Evolutionary conservation across 2,113 vertebrate species (phyloP).

Genomic region (Narcine bancroftii): DNA sequence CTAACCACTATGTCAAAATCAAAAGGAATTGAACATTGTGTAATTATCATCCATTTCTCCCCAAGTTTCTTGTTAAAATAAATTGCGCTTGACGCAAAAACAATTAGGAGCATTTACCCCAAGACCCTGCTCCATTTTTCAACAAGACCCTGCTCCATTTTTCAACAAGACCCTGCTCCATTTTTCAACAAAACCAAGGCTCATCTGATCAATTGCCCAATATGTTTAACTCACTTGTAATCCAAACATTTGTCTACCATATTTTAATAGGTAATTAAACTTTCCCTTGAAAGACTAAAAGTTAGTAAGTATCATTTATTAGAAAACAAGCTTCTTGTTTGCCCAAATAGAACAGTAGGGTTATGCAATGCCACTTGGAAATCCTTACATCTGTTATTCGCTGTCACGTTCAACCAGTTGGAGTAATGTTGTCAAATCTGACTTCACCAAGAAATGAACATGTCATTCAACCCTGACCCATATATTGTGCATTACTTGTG

Average conservation of each 20-base stretch:
- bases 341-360: not conserved
- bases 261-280: not conserved
- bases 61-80: not conserved
- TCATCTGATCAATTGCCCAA: too few relatives aligned
- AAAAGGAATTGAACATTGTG: not conserved
- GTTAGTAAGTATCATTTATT: not conserved
- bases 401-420: not conserved
- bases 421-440: not conserved
- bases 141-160: too few relatives aligned
- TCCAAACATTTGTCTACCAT: too few relatives aligned
- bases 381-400: not conserved
- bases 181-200: too few relatives aligned
- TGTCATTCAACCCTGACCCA: not conserved
- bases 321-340: not conserved
- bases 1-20: too few relatives aligned
- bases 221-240: too few relatives aligned
- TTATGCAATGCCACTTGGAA: not conserved
- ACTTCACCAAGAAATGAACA: not conserved
- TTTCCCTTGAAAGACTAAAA: not conserved
- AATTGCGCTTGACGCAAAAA: too few relatives aligned
- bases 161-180: too few relatives aligned
- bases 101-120: too few relatives aligned
- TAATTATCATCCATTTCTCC: not conserved
- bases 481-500: not conserved
- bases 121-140: too few relatives aligned